Evolutionary conservation across 2,113 vertebrate species (phyloP).

Genomic region (Dascyllus trimaculatus): DNA sequence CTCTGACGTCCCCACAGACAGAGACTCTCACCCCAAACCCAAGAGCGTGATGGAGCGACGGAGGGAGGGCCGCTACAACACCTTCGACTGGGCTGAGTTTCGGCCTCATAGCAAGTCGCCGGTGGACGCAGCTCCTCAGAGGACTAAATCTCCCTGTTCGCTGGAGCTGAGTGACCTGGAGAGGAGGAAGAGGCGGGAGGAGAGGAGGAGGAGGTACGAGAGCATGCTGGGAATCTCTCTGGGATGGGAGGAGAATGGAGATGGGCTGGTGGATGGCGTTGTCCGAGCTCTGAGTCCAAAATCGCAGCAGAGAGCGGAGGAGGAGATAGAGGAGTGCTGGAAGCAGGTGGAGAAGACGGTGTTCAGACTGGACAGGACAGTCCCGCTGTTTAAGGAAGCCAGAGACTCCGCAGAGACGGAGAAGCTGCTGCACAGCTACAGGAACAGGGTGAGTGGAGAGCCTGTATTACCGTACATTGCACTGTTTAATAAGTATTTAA

Average conservation of each 20-base stretch:
- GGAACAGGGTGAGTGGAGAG: slow-evolving; percentile 64
- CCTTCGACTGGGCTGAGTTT: slow-evolving; percentile 78
- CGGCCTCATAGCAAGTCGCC: slow-evolving; percentile 4
- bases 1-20: slow-evolving; percentile 25
- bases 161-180: slow-evolving; percentile 61
- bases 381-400: slow-evolving; percentile 47
- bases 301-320: slow-evolving; percentile 58
- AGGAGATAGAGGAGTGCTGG: slow-evolving; percentile 80
- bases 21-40: slow-evolving; percentile 32
- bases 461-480: no score
- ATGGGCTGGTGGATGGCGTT: neutral
- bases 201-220: slow-evolving; percentile 77
- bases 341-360: slow-evolving; percentile 76
- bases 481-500: no score
- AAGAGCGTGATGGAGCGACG: slow-evolving; percentile 48
- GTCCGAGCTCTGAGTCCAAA: slow-evolving; percentile 26
- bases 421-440: slow-evolving; percentile 67
- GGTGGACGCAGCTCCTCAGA: neutral
- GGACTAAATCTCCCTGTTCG: neutral
- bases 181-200: slow-evolving; percentile 72
- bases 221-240: slow-evolving; percentile 69
- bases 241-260: neutral
- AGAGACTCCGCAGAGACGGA: slow-evolving; percentile 46
- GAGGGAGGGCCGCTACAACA: slow-evolving; percentile 61
- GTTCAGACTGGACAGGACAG: slow-evolving; percentile 57